Evolutionary conservation across 2,797 vertebrate species (phyloP), one percentile per base, ranked within the genome.

Genomic region (Myiotriccus ornatus): DNA sequence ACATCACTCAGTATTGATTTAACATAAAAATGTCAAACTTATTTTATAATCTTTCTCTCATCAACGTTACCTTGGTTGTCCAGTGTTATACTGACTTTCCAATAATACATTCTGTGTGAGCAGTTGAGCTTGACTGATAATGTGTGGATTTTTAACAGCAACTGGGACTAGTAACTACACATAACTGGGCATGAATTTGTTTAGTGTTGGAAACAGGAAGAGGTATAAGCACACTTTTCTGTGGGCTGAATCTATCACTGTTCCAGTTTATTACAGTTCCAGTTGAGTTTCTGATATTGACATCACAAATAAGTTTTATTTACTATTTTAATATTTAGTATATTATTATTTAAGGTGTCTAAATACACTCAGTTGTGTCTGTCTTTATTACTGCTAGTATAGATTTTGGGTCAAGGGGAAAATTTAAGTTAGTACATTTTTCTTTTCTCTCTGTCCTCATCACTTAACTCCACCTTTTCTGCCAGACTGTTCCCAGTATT

Each of bases 1-100:
- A 49, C 34, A 75, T 84, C 90, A 84, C 39, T 94, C 67, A 90
- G 39, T 86, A 91, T 50, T 86, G 65, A 94, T 56, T 93, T 78
- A 62, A 34, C 73, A 63, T 93, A 93, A 96, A 94, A 91, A 84
- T 41, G 50, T 94, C 90, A 90, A 37, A 75, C 80, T 82, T 84
- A 52, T 22, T 84, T 92, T 85, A 94, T 88, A 73, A 65, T 84
- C 69, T 86, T 90, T 71, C 56, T 84, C 23, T 84, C 77, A 47
- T 82, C 68, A 80, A 75, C 34, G 41, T 88, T 86, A 79, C 81
- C 59, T 93, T 92, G 63, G 8, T 25, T 93, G 81, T 69, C 67
- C 39, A 52, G 55, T 82, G 55, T 87, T 76, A 79, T 52, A 34
- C 13, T 82, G 81, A 87, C 74, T 67, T 93, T 89, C 67, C 25